Percentiles rank a stretch among this genome's conserved stretches.
Conservation (phyloP, 2,888 invertebrate genomes). For the Cryptocephalus primarius region DNA sequence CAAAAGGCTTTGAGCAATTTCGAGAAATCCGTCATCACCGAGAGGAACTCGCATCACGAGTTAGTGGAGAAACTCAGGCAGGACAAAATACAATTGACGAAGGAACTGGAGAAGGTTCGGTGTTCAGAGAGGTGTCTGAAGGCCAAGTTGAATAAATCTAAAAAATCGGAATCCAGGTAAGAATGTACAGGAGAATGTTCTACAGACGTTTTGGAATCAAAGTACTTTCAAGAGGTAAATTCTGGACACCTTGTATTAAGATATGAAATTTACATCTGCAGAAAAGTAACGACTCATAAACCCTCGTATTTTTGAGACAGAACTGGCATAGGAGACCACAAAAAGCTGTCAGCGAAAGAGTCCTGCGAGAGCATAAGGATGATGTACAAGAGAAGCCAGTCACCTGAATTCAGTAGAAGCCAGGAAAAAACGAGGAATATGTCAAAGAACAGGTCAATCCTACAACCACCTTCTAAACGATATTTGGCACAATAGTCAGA, state of each 20-base stretch:
- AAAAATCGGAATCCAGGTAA: constrained; percentile 8
- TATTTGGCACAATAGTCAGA: not conserved
- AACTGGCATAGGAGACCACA: constrained; percentile 12
- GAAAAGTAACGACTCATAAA: not conserved
- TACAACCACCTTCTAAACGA: not conserved
- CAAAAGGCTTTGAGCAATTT: constrained; percentile 34
- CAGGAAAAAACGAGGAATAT: not conserved
- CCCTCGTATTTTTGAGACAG: constrained; percentile 1
- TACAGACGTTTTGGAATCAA: not conserved
- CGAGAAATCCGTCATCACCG: constrained; percentile 35
- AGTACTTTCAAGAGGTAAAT: not conserved
- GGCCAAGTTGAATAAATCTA: constrained; percentile 8
- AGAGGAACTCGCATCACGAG: constrained; percentile 35
- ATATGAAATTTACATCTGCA: not conserved
- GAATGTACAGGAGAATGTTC: too few species aligned
- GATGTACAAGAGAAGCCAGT: constrained; percentile 16
- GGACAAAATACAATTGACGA: constrained; percentile 31
- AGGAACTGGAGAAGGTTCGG: constrained; percentile 27
- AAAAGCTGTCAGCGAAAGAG: constrained; percentile 7
- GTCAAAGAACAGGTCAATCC: not conserved
- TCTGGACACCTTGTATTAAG: not conserved
- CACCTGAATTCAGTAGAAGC: constrained; percentile 4
- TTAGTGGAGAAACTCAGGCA: constrained; percentile 35
- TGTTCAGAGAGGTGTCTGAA: constrained; percentile 22
- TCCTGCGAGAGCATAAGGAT: constrained; percentile 19